Evolutionary conservation across 1,140 invertebrate genomes (phyloP).

Genomic region (Saxidomus purpurata): DNA sequence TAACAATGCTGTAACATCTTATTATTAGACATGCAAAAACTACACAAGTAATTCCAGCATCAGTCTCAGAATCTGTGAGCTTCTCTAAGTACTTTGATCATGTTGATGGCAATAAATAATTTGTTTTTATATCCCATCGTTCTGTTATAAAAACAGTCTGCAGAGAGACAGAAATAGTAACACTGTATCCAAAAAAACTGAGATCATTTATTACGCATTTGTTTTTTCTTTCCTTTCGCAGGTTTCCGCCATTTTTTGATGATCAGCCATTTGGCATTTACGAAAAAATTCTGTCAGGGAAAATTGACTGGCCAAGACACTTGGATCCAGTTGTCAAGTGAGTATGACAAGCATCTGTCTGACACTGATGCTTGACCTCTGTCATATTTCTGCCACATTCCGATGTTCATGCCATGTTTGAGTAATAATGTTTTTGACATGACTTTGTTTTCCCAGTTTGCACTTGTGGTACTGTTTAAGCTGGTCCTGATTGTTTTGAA

Average conservation of each 20-base stretch:
- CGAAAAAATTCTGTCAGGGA: slow-evolving; percentile 97
- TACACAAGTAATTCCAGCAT: too few species aligned
- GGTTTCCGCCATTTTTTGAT: slow-evolving; percentile 97
- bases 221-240: slow-evolving; percentile 71
- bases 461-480: not conserved
- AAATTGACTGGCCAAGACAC: slow-evolving; percentile 97
- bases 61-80: too few species aligned
- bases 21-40: too few species aligned
- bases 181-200: too few species aligned
- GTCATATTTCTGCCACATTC: not conserved
- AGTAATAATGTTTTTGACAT: not conserved
- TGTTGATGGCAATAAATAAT: too few species aligned
- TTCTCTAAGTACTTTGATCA: too few species aligned
- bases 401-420: not conserved
- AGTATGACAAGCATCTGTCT: slow-evolving; percentile 71
- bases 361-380: not conserved
- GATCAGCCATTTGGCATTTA: slow-evolving; percentile 98
- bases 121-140: too few species aligned
- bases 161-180: too few species aligned
- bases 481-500: too few species aligned
- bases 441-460: not conserved
- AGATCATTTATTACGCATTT: not conserved
- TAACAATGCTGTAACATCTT: too few species aligned
- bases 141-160: too few species aligned
- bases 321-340: slow-evolving; percentile 96